phyloP scores from a whole-genome alignment of 2,888 invertebrate species.

The Salticus scenicus region DNA sequence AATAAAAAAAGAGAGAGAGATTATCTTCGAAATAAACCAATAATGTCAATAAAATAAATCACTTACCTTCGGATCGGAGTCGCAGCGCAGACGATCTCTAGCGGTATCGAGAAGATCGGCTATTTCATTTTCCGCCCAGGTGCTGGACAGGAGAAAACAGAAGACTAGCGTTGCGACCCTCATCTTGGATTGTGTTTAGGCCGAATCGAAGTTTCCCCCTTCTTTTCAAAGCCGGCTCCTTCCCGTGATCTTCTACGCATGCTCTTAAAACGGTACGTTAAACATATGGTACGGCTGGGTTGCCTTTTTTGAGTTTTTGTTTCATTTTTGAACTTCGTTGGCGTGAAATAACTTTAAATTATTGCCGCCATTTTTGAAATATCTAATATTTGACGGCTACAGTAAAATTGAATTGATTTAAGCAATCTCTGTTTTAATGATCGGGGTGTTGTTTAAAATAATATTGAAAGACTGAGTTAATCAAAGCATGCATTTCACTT shows the following conservation, averaged over 20 bases:
- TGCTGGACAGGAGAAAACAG: neutral
- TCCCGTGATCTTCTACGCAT: neutral
- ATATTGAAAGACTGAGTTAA: no score
- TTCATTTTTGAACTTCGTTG: neutral
- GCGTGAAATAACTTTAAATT: neutral
- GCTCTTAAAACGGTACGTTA: neutral
- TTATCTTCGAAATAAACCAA: no score
- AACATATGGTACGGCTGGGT: constrained; percentile 12
- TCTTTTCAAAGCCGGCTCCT: neutral
- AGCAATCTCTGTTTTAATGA: no score
- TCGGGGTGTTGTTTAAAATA: no score
- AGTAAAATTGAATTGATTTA: no score
- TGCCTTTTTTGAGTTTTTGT: neutral
- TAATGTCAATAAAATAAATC: no score
- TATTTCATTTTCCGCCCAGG: neutral
- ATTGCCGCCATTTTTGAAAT: neutral
- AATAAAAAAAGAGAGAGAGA: no score
- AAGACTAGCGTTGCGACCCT: neutral
- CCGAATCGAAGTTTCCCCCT: neutral
- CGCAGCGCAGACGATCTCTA: neutral
- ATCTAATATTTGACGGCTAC: no score
- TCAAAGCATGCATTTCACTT: no score
- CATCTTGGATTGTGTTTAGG: neutral
- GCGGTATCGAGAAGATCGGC: neutral
- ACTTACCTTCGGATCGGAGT: neutral